These are phyloP conservation scores for Nemoura dubitans DNA, from an alignment of 2,888 invertebrate species.

Conservation along the genomic window DNA sequence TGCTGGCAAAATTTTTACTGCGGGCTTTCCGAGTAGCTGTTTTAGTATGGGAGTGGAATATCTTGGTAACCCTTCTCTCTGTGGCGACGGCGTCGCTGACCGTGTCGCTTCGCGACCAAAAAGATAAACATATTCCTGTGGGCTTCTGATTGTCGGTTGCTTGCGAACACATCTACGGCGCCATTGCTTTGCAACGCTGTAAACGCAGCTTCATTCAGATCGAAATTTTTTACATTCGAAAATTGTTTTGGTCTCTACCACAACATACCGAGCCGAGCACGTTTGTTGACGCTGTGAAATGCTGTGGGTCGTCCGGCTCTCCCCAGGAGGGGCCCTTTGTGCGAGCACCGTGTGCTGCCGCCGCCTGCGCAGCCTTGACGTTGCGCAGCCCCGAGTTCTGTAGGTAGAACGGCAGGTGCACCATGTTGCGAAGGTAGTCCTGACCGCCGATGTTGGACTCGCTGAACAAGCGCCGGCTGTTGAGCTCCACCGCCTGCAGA, in stretches of 20 bases:
- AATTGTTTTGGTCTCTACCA: not conserved
- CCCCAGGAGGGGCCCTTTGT: constrained; percentile 59
- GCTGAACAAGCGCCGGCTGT: constrained; percentile 84
- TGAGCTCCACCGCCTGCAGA: constrained; percentile 84
- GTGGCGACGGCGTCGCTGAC: too few relatives aligned
- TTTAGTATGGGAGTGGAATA: too few relatives aligned
- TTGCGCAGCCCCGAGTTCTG: constrained; percentile 95
- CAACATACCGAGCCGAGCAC: constrained; percentile 55
- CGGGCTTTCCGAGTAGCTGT: too few relatives aligned
- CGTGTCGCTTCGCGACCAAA: too few relatives aligned
- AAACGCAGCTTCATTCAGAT: too few relatives aligned
- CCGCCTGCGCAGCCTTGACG: constrained; percentile 86
- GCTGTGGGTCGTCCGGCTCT: constrained; percentile 65
- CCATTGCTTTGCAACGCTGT: too few relatives aligned
- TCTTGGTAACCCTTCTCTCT: too few relatives aligned
- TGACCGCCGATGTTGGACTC: constrained; percentile 95
- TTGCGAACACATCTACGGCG: too few relatives aligned
- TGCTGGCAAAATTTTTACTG: too few relatives aligned
- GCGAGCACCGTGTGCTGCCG: constrained; percentile 68
- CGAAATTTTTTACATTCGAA: too few relatives aligned
- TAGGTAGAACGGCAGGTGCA: constrained; percentile 96
- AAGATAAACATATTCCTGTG: too few relatives aligned
- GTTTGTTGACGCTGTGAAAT: constrained; percentile 60
- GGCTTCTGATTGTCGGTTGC: too few relatives aligned
- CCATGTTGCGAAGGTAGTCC: constrained; percentile 93